Conservation (phyloP, 2,888 invertebrate species). For the Arrhopalites spinosus region DNA sequence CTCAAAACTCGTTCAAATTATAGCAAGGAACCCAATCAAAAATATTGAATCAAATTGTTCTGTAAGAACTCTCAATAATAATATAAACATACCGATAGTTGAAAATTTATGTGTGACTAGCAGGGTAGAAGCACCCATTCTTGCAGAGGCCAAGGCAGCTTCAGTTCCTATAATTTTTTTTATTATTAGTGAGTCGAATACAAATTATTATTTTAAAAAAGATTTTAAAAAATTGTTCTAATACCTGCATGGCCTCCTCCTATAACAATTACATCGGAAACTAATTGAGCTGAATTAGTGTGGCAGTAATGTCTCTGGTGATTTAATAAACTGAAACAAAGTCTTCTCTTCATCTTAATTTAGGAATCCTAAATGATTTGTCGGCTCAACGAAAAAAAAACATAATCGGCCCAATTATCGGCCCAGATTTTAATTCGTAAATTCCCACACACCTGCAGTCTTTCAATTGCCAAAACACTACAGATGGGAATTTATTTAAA, state of each 20-base stretch:
- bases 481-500: background rate
- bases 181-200: too few relatives aligned
- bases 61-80: too few relatives aligned
- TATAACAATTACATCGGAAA: conserved; percentile 80
- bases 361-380: background rate
- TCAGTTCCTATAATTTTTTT: conserved; percentile 66
- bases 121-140: conserved; percentile 79
- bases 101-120: conserved; percentile 81
- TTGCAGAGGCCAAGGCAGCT: conserved; percentile 79
- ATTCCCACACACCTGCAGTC: background rate
- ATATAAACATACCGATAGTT: conserved; percentile 69
- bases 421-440: background rate
- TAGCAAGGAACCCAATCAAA: too few relatives aligned
- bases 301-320: too few relatives aligned
- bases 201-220: too few relatives aligned
- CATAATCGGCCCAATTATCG: background rate
- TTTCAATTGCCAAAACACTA: background rate
- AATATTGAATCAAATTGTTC: too few relatives aligned
- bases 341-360: background rate
- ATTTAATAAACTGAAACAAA: too few relatives aligned
- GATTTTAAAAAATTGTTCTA: too few relatives aligned
- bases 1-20: too few relatives aligned
- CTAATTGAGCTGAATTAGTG: background rate
- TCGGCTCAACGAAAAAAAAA: background rate
- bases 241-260: conserved; percentile 87